These are phyloP conservation scores for Lysandra coridon DNA, from an alignment of 2,888 invertebrate genomes.

Conservation along the genomic window DNA sequence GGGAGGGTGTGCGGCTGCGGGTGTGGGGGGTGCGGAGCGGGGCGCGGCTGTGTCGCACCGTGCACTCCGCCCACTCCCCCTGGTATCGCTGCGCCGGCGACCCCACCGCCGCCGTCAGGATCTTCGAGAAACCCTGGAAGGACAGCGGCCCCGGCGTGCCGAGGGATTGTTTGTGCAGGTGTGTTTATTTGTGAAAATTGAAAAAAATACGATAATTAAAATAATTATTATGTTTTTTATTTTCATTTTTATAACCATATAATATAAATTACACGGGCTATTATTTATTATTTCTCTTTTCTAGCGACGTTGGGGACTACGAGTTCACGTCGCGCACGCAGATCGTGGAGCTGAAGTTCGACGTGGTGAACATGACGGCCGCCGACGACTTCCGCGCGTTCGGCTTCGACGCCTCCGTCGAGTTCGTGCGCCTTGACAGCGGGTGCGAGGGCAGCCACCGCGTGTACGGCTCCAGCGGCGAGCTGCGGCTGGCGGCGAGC, in stretches of 20 bases:
- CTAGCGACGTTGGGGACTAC: conserved; percentile 77
- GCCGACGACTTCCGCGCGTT: conserved; percentile 27
- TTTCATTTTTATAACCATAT: no score
- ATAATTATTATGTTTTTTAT: no score
- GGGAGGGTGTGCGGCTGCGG: conserved; percentile 88
- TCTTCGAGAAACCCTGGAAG: conserved; percentile 88
- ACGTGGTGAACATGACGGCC: conserved; percentile 80
- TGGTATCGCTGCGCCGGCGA: conserved; percentile 87
- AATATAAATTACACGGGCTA: no score
- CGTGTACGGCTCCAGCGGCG: no score
- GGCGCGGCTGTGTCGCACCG: conserved; percentile 80
- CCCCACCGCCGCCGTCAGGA: conserved; percentile 84
- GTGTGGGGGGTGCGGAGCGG: conserved; percentile 86
- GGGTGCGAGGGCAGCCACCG: no score
- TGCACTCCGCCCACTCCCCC: conserved; percentile 83
- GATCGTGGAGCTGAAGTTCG: conserved; percentile 90
- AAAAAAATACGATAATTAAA: background rate
- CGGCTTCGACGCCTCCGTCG: conserved; percentile 31
- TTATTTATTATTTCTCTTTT: conserved; percentile 38
- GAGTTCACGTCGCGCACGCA: conserved; percentile 88
- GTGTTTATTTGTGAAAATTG: background rate
- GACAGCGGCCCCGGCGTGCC: conserved; percentile 82
- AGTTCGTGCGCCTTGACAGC: background rate
- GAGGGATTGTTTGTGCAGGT: conserved; percentile 90
- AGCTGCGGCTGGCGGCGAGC: no score